Percentiles rank a stretch among this genome's conserved stretches.
Conservation (phyloP, 2,888 invertebrate genomes). For the Entomobrya proxima region DNA sequence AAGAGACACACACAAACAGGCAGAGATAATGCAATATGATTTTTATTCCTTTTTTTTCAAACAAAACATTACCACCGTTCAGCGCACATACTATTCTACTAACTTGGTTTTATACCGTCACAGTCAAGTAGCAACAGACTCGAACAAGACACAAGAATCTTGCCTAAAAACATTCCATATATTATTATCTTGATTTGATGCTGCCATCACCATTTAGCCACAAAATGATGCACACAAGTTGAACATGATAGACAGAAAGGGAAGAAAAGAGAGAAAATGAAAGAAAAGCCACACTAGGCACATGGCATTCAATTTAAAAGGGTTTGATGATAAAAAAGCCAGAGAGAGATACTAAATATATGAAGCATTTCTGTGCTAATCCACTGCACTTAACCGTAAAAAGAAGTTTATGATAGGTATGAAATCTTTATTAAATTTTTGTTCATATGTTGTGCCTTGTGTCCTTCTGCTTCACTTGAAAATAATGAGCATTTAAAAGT, state of each 20-base stretch:
- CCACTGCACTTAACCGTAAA: background rate
- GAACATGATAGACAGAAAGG: too few species aligned
- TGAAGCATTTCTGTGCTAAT: slow-evolving; percentile 1
- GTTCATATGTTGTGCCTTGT: too few species aligned
- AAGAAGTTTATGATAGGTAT: too few species aligned
- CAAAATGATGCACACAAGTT: background rate
- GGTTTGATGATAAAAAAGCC: background rate
- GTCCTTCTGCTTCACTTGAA: too few species aligned
- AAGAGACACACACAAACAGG: background rate
- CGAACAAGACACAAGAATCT: too few species aligned
- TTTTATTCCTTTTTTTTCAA: background rate
- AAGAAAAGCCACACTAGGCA: background rate
- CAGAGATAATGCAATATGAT: background rate
- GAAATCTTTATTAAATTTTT: too few species aligned
- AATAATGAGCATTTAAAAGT: too few species aligned
- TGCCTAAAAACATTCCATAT: background rate
- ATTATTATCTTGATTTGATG: background rate
- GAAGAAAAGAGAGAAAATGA: background rate
- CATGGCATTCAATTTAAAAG: background rate
- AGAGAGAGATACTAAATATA: background rate
- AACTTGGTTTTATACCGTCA: too few species aligned
- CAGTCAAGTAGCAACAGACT: too few species aligned
- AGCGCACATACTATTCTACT: background rate
- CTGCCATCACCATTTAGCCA: background rate
- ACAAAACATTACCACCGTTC: background rate